Evolutionary conservation across 1,140 invertebrate species (phyloP), one percentile per base, ranked within the genome.

Genomic region (Aphelinus certus): DNA sequence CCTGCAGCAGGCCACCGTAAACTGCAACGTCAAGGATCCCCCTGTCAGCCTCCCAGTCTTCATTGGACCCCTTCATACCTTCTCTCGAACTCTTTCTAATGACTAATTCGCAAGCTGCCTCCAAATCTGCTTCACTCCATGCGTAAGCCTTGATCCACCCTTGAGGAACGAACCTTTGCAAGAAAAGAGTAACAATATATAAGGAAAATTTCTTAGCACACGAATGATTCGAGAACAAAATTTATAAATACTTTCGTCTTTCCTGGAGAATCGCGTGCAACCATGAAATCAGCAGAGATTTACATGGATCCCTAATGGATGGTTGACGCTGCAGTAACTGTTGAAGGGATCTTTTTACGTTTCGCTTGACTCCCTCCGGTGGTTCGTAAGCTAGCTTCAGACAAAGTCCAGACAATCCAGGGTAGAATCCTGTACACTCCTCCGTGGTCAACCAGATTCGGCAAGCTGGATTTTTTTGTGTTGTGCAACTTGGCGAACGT

Each of bases 201-300:
- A 53, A 9, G 4, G 51, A 53, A 6, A 9, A 53, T 53, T 53
- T 53, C 4, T 9, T 6, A 53, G 9, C 51, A 53, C 0, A 6
- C 4, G 51, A 9, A 53, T 6, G 51, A 6, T 4, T 4, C 9
- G 51, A 9, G 4, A 6, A 4, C 4, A 6, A 9, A 6, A 53
- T 53, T 6, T 53, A 53, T 53, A 0, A 6, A 53, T 92, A 97
- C 76, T 91, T 94, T 75, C 96, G 88, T 65, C 97, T 89, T 87
- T 98, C 96, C 83, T 97, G 95, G 42, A 97, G 84, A 4, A 97
- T 89, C 0, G 96, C 95, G 84, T 97, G 95, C 71, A 96, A 90
- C 92, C 94, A 96, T 6, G 94, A 91, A 7, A 96, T 82, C 2
- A 92, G 88, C 83, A 96, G 93, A 56, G 92, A 86, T 6, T 88